These are phyloP conservation scores for Lordiphosa stackelbergi DNA, from an alignment of 1,140 invertebrate species.

Conservation along the genomic window DNA sequence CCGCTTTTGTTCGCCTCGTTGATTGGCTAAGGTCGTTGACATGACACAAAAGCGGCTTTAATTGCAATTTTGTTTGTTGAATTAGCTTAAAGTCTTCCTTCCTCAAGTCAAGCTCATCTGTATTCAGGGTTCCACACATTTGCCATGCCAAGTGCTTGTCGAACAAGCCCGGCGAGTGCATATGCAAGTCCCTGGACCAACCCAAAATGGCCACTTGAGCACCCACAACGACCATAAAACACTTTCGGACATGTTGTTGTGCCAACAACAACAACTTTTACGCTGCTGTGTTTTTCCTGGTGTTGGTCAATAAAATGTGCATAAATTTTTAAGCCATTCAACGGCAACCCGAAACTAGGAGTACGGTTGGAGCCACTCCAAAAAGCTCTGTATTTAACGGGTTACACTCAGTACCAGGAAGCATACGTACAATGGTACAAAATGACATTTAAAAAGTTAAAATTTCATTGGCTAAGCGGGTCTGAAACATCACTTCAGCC, in stretches of 20 bases:
- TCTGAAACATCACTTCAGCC: no score
- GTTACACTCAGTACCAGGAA: constrained; percentile 7
- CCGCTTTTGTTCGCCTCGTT: constrained; percentile 13
- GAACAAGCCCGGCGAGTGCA: constrained; percentile 54
- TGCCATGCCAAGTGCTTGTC: constrained; percentile 57
- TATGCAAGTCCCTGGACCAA: constrained; percentile 31
- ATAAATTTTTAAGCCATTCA: constrained; percentile 63
- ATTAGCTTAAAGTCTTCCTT: constrained; percentile 32
- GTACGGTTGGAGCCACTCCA: not conserved
- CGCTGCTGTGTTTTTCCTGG: constrained; percentile 40
- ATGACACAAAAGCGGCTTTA: constrained; percentile 18
- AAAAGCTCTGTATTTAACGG: constrained; percentile 29
- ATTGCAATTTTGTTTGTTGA: constrained; percentile 11
- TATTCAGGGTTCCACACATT: constrained; percentile 47
- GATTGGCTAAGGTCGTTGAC: constrained; percentile 54
- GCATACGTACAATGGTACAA: constrained; percentile 5
- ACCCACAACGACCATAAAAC: constrained; percentile 69
- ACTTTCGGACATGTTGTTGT: constrained; percentile 71
- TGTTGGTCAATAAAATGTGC: constrained; percentile 70
- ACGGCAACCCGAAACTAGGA: constrained; percentile 35
- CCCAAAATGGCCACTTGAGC: constrained; percentile 69
- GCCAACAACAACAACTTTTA: constrained; percentile 33
- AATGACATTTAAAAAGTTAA: not conserved
- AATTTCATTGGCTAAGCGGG: no score
- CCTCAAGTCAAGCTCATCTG: constrained; percentile 36